Percentiles rank a stretch among this genome's conserved stretches.
Conservation (phyloP, 1,140 invertebrate genomes). For the Anastrepha ludens region DNA sequence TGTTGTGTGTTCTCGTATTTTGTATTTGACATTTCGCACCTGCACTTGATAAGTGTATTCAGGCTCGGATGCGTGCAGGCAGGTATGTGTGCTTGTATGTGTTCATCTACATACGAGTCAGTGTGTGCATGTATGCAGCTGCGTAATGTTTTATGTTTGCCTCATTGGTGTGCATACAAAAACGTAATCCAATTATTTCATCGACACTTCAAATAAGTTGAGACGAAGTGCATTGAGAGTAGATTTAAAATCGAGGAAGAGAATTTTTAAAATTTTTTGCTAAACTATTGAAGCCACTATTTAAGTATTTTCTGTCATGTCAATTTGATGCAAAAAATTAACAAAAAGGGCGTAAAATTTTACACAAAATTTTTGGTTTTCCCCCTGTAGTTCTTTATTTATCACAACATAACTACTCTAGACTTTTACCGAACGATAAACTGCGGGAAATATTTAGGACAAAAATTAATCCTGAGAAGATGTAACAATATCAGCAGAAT, state of each 20-base stretch:
- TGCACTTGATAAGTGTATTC: constrained; percentile 40
- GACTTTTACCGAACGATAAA: too few species aligned
- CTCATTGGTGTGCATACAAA: not conserved
- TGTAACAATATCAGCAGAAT: too few species aligned
- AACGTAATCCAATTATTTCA: constrained; percentile 30
- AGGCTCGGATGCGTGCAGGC: not conserved
- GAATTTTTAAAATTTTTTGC: not conserved
- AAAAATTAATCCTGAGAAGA: too few species aligned
- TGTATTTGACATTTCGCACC: constrained; percentile 35
- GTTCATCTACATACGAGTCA: not conserved
- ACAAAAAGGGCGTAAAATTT: too few species aligned
- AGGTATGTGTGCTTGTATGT: not conserved
- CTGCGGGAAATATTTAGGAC: too few species aligned
- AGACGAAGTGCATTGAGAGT: not conserved
- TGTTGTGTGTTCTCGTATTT: constrained; percentile 16
- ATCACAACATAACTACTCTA: too few species aligned
- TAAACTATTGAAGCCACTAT: too few species aligned
- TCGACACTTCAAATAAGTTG: not conserved
- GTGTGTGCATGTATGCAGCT: not conserved
- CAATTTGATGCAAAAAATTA: too few species aligned
- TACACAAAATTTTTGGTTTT: too few species aligned
- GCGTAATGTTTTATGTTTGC: not conserved
- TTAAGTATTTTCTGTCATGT: too few species aligned
- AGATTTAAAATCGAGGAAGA: not conserved
- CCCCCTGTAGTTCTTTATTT: too few species aligned